Base-by-base conservation (phyloP, 1,140 invertebrate genomes). In the Drosophila nebulosa region DNA sequence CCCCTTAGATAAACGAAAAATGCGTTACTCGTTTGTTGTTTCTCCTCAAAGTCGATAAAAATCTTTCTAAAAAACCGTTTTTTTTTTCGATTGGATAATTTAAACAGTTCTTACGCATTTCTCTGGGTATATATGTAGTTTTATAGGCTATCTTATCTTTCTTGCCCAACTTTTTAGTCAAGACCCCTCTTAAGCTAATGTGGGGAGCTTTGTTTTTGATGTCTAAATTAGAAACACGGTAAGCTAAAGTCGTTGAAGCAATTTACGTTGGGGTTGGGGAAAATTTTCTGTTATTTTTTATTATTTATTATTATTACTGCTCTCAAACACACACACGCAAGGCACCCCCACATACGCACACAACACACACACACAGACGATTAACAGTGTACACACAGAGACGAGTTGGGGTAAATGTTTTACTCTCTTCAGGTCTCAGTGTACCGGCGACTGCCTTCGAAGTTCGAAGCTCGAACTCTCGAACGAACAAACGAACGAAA, bases 251-350 rank as follows among this genome's bases (percentile, higher is more conserved):
- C 56, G 32, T 36, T 46, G 51, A 42, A 74, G 65, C 58, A 69
- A 24, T 24, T 24, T n/a, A 30, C 27, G 9, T 12, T 32, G 12
- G 10, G 30, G 30, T 9, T 12, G 10, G 10, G 9, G 30, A 32
- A 12, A 10, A 32, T 12, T 32, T 32, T n/a, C 30, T 59, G 35
- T 51, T 84, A 65, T 84, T 77, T 80, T 80, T 70, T 74, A 86
- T 81, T 86, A 86, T 81, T 85, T 85, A 86, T 86, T 85, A 81
- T 86, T 85, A 86, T 78, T 74, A 74, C 66, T 67, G 53, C 42
- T 62, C 68, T 57, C 53, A 9, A 30, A 9, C 27, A 9, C 27
- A 27, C 27, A 30, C 27, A 60, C 22, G 51, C 27, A 30, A 9
- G n/a, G n/a, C 24, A 18, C 46, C n/a, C 14, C 1, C 35, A 30